Evolutionary conservation across 2,113 vertebrate species (phyloP).

Genomic region (Dendrocopos noguchii): DNA sequence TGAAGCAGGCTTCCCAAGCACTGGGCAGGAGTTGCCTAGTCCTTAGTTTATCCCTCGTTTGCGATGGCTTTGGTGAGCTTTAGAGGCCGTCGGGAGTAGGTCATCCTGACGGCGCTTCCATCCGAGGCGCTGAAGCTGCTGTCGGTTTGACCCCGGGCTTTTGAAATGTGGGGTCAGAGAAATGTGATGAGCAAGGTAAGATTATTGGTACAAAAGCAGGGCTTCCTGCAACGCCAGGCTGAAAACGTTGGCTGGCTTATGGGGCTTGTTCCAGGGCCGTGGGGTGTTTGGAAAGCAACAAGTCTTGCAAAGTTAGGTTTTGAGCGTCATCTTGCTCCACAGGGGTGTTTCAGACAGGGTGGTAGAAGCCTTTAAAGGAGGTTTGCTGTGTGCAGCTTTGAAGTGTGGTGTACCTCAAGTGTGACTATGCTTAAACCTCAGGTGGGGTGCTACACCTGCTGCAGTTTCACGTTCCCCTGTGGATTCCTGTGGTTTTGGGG

Average conservation of each 20-base stretch:
- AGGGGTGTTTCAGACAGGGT: background rate
- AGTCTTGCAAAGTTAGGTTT: background rate
- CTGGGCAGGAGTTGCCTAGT: background rate
- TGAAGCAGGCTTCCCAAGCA: background rate
- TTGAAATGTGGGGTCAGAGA: background rate
- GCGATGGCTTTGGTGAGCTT: constrained; percentile 44
- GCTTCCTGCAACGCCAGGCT: background rate
- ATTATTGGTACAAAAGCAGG: background rate
- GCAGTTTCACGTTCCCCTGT: background rate
- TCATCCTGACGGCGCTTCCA: background rate
- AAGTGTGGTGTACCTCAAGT: background rate
- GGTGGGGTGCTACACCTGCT: background rate
- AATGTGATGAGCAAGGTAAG: constrained; percentile 27
- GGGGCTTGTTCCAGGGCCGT: accelerated
- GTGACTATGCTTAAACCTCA: background rate
- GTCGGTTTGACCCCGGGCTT: background rate
- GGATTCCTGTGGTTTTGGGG: background rate
- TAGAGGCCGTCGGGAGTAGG: background rate
- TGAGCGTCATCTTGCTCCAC: background rate
- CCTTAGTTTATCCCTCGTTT: constrained; percentile 1
- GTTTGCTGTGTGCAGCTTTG: background rate
- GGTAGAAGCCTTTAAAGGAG: background rate
- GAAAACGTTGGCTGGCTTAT: background rate
- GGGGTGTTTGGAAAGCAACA: background rate
- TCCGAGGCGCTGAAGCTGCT: background rate